phyloP scores from a whole-genome alignment of 2,888 invertebrate species.

The Lysandra bellargus region DNA sequence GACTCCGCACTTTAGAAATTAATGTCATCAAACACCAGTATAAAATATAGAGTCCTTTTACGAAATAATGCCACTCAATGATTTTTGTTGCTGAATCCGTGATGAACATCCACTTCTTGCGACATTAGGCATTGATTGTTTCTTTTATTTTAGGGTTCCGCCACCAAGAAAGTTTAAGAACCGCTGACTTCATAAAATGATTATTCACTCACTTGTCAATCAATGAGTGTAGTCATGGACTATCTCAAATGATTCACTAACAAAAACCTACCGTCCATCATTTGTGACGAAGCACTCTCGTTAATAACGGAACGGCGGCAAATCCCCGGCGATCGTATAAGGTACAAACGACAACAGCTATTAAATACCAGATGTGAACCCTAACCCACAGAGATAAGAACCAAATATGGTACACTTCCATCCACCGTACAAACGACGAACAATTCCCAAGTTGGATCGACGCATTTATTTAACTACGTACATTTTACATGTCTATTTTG shows the following conservation, averaged over 20 bases:
- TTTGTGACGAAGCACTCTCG: conserved; percentile 39
- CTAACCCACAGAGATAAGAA: background rate
- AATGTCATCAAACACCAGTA: too few species aligned
- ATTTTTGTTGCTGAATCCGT: too few species aligned
- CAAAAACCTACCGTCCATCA: conserved; percentile 30
- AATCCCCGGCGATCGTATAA: conserved; percentile 35
- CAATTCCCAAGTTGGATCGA: conserved; percentile 17
- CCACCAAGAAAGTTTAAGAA: background rate
- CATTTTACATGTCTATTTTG: conserved; percentile 37
- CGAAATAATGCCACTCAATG: too few species aligned
- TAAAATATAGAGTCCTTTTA: too few species aligned
- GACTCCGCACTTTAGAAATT: too few species aligned
- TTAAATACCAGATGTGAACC: background rate
- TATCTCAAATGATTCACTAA: background rate
- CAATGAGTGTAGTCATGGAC: background rate
- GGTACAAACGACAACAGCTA: conserved; percentile 9
- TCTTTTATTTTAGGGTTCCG: too few species aligned
- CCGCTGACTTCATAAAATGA: background rate
- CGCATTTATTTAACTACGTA: conserved; percentile 28
- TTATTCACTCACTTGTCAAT: background rate
- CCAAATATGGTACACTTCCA: background rate
- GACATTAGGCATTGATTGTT: too few species aligned
- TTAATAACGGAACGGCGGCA: conserved; percentile 40
- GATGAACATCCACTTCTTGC: too few species aligned
- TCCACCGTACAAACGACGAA: background rate